Conservation (phyloP, 2,797 vertebrate genomes). For the Pangasius larnaudii region DNA sequence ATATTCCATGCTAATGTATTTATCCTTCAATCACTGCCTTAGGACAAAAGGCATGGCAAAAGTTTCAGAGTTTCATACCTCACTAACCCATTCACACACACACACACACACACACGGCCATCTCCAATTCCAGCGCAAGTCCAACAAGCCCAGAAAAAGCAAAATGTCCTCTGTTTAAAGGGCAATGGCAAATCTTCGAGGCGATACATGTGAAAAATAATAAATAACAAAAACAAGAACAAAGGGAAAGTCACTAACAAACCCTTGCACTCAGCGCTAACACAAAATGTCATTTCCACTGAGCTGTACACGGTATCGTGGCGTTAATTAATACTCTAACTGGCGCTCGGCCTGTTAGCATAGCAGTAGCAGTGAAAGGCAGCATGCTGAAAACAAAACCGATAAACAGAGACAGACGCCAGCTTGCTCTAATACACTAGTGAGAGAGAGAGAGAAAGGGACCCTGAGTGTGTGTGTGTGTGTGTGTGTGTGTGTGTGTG, state of each 20-base stretch:
- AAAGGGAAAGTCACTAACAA: slow-evolving; percentile 33
- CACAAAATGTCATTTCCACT: slow-evolving; percentile 32
- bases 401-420: slow-evolving; percentile 35
- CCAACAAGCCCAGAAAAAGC: slow-evolving; percentile 9
- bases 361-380: slow-evolving; percentile 5
- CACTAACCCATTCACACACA: background rate
- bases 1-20: background rate
- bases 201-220: slow-evolving; percentile 16
- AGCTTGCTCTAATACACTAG: background rate
- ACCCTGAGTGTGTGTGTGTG: background rate
- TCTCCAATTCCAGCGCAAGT: background rate
- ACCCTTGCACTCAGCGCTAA: slow-evolving; percentile 15
- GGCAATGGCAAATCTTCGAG: background rate
- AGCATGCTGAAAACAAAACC: slow-evolving; percentile 22
- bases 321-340: slow-evolving; percentile 43
- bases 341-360: slow-evolving; percentile 23
- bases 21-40: background rate
- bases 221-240: slow-evolving; percentile 28
- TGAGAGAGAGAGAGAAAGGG: background rate
- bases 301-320: slow-evolving; percentile 24
- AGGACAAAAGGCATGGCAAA: background rate
- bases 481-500: background rate
- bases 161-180: slow-evolving; percentile 26
- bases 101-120: background rate
- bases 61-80: background rate